Evolutionary conservation across 2,113 vertebrate species (phyloP), one percentile per base, ranked within the genome.

Genomic region (Gobius niger): DNA sequence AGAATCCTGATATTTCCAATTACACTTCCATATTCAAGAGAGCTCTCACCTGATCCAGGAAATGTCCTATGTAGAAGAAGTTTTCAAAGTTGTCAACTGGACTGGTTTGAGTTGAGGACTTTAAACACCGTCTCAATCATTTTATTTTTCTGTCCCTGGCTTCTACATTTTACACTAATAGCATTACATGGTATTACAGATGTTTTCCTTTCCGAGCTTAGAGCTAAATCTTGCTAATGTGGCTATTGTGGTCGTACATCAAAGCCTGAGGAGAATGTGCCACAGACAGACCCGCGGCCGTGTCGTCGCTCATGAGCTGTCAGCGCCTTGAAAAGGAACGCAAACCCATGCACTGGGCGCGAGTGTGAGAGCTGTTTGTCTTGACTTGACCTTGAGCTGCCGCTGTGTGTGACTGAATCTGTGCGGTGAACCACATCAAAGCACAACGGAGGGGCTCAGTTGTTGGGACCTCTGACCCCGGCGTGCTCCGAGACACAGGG

Each of bases 371-470:
- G 56, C 69, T 77, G 86, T 90, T 87, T 88, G 82, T 85, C 78
- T 88, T 80, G 71, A 87, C 77, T 72, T 89, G 88, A 89, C 82
- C 83, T 85, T 78, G 74, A 14, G 24, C 54, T 14, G 79, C 52
- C 40, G 47, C 24, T 47, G 74, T 49, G 68, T 60, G 54, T 47
- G 80, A 44, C 42, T 5, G 63, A 65, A 75, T 82, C 65, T 80
- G 85, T 71, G 83, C 67, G 76, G 86, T 15, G 57, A 80, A 84
- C 84, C 88, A 88, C 90, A 82, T 91, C 84, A 89, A 90, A 91
- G 80, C 47, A 49, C 51, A 6, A 72, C 41, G 9, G 74, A 75
- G 80, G 68, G 62, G 72, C 82, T 89, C 82, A 86, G 87, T 87
- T 89, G 85, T 87, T 82, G 15, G 71, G 85, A 90, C 86, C 89